phyloP scores from a whole-genome alignment of 2,888 invertebrate genomes.

The Synanthedon vespiformis region DNA sequence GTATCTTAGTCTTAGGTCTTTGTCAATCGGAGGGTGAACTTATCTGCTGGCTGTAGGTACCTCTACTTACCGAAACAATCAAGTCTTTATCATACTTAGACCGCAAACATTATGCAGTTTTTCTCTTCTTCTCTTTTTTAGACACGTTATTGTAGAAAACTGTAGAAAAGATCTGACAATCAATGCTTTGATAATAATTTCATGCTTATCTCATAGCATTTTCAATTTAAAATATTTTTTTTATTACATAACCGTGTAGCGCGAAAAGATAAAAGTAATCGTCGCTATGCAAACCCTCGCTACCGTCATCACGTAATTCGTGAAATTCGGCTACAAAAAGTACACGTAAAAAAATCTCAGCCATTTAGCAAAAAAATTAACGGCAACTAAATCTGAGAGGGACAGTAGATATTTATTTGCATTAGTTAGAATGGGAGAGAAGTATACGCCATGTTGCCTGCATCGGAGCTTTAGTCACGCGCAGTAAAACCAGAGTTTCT shows the following conservation, averaged over 20 bases:
- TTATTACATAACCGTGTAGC: conserved; percentile 26
- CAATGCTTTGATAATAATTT: not conserved
- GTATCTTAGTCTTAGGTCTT: no score
- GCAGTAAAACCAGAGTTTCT: conserved; percentile 56
- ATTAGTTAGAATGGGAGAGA: conserved; percentile 37
- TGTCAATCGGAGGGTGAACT: no score
- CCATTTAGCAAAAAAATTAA: conserved; percentile 48
- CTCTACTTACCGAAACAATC: no score
- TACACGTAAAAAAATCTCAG: conserved; percentile 29
- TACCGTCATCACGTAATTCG: conserved; percentile 46
- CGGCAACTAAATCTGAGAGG: conserved; percentile 43
- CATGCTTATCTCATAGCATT: not conserved
- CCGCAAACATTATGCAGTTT: conserved; percentile 44
- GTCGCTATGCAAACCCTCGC: conserved; percentile 18
- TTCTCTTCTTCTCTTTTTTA: conserved; percentile 27
- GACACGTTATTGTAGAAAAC: conserved; percentile 23
- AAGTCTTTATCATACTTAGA: conserved; percentile 17
- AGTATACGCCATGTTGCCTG: conserved; percentile 55
- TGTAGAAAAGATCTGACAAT: conserved; percentile 6
- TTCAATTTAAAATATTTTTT: conserved; percentile 8
- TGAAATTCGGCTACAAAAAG: conserved; percentile 49
- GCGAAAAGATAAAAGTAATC: conserved; percentile 21
- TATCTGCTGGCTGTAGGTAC: no score
- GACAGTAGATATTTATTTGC: conserved; percentile 18
- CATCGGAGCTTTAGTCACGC: conserved; percentile 62